Percentiles rank a stretch among this genome's conserved stretches.
Conservation (phyloP, 2,113 vertebrate species). For the Pavo muticus region DNA sequence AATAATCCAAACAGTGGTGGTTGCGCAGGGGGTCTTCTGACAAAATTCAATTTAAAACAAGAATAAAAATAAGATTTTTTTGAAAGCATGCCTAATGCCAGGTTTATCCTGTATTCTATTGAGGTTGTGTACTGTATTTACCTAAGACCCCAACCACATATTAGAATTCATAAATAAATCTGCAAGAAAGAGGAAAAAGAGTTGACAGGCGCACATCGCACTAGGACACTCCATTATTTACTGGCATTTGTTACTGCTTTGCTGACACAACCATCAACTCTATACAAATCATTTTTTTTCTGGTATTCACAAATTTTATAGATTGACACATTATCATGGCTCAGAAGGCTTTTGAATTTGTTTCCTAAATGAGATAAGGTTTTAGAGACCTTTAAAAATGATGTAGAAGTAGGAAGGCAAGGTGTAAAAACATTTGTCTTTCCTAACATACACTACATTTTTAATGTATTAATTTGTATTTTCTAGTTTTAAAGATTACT, state of each 20-base stretch:
- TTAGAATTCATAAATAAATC: not conserved
- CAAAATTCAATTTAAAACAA: not conserved
- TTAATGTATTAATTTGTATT: not conserved
- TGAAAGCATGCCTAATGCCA: not conserved
- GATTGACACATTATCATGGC: not conserved
- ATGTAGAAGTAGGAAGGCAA: not conserved
- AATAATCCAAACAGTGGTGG: not conserved
- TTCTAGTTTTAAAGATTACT: not conserved
- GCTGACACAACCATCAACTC: not conserved
- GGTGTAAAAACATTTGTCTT: not conserved
- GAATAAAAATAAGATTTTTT: not conserved
- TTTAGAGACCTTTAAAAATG: not conserved
- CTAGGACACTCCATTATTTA: not conserved
- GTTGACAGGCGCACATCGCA: rapidly evolving
- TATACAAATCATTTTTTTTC: not conserved
- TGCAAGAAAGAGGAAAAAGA: not conserved
- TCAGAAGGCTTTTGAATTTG: not conserved
- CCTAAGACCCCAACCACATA: not conserved
- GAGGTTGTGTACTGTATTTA: not conserved
- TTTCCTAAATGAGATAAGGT: not conserved
- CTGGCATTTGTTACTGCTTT: not conserved
- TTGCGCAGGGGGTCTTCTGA: not conserved
- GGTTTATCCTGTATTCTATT: not conserved
- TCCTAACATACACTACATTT: not conserved
- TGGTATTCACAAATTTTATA: not conserved